phyloP scores from a whole-genome alignment of 2,113 vertebrate genomes.

The Mystacornis crossleyi region DNA sequence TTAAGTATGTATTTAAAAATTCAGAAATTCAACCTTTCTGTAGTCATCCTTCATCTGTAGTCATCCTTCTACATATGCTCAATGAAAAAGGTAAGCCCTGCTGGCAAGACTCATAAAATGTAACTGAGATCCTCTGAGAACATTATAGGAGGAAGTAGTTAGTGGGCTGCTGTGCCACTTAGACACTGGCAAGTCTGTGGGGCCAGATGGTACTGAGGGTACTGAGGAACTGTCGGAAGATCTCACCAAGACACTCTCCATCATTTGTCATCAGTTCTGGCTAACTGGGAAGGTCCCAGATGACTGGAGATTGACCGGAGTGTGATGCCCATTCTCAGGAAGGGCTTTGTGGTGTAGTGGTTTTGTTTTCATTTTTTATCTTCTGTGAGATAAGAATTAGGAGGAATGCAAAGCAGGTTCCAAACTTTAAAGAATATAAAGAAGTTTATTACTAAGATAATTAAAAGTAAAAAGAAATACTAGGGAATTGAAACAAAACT shows the following conservation, averaged over 20 bases:
- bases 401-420: no score
- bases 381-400: no score
- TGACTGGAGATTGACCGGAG: not conserved
- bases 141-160: not conserved
- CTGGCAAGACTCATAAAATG: not conserved
- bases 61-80: not conserved
- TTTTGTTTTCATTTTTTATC: no score
- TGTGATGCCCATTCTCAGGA: not conserved
- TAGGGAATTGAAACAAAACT: no score
- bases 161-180: not conserved
- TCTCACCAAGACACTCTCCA: not conserved
- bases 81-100: not conserved
- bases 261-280: not conserved
- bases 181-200: not conserved
- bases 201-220: not conserved
- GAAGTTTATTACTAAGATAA: no score
- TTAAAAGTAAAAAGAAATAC: no score
- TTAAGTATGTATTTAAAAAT: not conserved
- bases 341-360: no score
- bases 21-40: not conserved
- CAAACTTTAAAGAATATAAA: no score
- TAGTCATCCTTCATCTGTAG: not conserved
- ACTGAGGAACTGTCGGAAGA: not conserved
- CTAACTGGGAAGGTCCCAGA: not conserved
- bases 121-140: not conserved